phyloP scores from a whole-genome alignment of 2,113 vertebrate species.

The Thinocorus orbignyianus region DNA sequence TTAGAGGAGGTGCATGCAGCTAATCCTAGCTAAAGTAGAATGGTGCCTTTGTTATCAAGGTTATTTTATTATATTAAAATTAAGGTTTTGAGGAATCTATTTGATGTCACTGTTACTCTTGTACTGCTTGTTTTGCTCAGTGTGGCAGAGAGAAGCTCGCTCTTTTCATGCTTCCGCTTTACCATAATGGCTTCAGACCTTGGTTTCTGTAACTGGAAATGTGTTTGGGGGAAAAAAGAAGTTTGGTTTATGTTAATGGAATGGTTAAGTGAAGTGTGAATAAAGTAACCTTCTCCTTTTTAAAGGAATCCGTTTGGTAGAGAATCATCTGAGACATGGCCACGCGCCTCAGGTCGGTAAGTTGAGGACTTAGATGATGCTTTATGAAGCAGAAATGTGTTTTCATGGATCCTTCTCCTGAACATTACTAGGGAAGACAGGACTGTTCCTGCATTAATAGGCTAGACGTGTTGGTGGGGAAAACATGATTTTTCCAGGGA shows the following conservation, averaged over 20 bases:
- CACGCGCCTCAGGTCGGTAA: conserved; percentile 45
- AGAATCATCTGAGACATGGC: conserved; percentile 28
- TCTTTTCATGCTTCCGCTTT: background rate
- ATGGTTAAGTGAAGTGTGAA: background rate
- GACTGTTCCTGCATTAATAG: background rate
- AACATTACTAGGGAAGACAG: background rate
- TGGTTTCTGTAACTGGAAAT: background rate
- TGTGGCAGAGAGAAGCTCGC: background rate
- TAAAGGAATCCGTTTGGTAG: background rate
- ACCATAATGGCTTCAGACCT: background rate
- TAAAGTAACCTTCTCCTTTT: background rate
- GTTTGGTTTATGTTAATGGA: background rate
- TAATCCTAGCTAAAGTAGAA: background rate
- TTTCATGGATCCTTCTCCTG: background rate
- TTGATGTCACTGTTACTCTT: background rate
- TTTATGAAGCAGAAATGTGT: background rate
- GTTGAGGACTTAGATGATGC: background rate
- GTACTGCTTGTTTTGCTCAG: background rate
- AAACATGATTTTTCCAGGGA: background rate
- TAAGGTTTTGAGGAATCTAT: background rate
- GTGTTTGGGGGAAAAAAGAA: background rate
- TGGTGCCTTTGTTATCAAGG: background rate
- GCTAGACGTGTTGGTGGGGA: background rate
- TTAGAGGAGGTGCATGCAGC: background rate
- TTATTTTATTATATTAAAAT: background rate